phyloP scores from a whole-genome alignment of 2,888 invertebrate genomes.

The Agriotes lineatus region DNA sequence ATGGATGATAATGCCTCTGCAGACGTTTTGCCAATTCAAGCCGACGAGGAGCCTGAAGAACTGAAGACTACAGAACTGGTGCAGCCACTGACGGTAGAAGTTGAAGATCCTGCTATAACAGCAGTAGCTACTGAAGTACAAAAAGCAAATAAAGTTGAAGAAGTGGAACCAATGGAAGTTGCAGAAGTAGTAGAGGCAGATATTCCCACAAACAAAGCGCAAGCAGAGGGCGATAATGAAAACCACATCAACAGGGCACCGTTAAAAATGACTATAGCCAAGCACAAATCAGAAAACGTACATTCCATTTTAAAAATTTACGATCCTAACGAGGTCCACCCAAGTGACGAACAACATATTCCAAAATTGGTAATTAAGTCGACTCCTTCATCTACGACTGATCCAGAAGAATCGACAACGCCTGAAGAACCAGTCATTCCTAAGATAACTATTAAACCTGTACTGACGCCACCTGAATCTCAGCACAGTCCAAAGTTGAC shows the following conservation, averaged over 20 bases:
- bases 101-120: conserved; percentile 33
- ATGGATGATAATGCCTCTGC: too few species aligned
- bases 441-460: conserved; percentile 68
- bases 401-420: conserved; percentile 45
- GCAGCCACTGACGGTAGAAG: conserved; percentile 45
- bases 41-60: not conserved
- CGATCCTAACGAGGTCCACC: conserved; percentile 55
- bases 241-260: conserved; percentile 54
- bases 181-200: conserved; percentile 46
- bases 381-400: conserved; percentile 21
- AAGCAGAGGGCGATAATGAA: conserved; percentile 47
- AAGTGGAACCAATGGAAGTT: conserved; percentile 65
- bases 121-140: not conserved
- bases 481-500: conserved; percentile 55
- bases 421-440: conserved; percentile 59
- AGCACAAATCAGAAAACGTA: conserved; percentile 61
- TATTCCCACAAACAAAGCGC: conserved; percentile 49
- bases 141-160: conserved; percentile 17
- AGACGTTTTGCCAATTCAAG: too few species aligned
- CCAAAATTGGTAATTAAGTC: conserved; percentile 48
- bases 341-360: conserved; percentile 9
- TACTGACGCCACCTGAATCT: conserved; percentile 57
- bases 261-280: conserved; percentile 64
- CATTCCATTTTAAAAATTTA: conserved; percentile 64
- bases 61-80: not conserved